phyloP scores from a whole-genome alignment of 64 coral and sea anemone species.

The Catalaphyllia jardinei region DNA sequence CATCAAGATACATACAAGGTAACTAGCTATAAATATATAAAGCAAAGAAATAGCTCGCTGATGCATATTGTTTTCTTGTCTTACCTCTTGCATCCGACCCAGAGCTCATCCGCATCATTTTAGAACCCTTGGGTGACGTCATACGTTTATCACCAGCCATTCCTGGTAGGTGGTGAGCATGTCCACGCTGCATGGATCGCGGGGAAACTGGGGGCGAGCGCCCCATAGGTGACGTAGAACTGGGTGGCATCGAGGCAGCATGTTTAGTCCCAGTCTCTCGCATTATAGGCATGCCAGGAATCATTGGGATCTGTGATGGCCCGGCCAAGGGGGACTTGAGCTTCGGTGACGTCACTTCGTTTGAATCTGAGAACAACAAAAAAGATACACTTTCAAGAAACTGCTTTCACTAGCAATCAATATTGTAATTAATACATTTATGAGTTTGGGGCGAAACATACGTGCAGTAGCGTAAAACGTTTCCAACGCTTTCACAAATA shows the following conservation, averaged over 20 bases:
- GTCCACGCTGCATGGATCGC: conserved; percentile 2
- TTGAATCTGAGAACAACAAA: not conserved
- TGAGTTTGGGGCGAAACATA: too few relatives aligned
- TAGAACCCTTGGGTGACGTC: conserved; percentile 12
- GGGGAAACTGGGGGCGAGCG: conserved; percentile 35
- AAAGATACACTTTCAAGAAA: not conserved
- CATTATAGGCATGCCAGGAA: conserved; percentile 1
- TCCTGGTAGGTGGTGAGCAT: not conserved
- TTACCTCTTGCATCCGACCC: conserved; percentile 24
- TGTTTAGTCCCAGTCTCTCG: not conserved
- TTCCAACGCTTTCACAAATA: too few relatives aligned
- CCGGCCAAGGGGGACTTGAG: conserved; percentile 27
- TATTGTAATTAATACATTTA: too few relatives aligned
- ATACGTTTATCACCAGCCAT: conserved; percentile 3
- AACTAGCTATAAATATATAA: too few relatives aligned
- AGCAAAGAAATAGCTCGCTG: not conserved
- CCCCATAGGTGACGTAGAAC: not conserved
- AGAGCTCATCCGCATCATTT: conserved; percentile 38
- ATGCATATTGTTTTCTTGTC: not conserved
- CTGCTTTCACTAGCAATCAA: too few relatives aligned
- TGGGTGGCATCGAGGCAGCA: not conserved
- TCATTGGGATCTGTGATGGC: conserved; percentile 10
- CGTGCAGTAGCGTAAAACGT: too few relatives aligned
- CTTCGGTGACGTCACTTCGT: conserved; percentile 29
- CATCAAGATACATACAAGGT: too few relatives aligned